Evolutionary conservation across 2,888 invertebrate genomes (phyloP), one percentile per base, ranked within the genome.

Genomic region (Apotomis capreana): DNA sequence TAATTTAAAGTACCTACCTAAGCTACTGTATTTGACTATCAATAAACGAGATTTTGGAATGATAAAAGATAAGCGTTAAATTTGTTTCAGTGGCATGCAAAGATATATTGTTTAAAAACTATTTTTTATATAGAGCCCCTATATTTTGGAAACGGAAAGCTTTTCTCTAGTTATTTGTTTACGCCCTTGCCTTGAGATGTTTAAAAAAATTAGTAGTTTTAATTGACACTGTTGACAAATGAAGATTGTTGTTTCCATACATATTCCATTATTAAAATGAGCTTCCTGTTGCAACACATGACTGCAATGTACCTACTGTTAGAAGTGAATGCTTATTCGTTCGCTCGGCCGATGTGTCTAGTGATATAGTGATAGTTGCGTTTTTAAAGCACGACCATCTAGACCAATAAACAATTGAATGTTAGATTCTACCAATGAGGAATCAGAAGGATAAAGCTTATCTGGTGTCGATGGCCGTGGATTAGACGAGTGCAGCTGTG

Each of bases 291-390:
- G 68, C 72, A 68, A 68, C 62, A 62, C 57, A 52, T 51, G 68
- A 68, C 72, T 71, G 71, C 62, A 61, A 54, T 52, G 13, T 68
- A 72, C 62, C 61, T 70, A 71, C 49, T 74, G 75, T 77, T 78
- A 74, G 77, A 71, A 71, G 74, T 74, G 75, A 76, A 68, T 40
- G 76, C 78, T 77, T 78, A 75, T 75, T 83, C 83, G 84, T 86
- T 87, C 83, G 86, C 84, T 87, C 82, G 75, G 26, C 78, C 76
- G 79, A 74, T 74, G 40, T 64, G 68, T 68, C 57, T 76, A 78
- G 78, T 76, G 78, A 73, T 75, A 78, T 26, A 26, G 26, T 26
- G 26, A 26, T 26, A 26, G 75, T 73, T 72, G 75, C 62, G 74
- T 78, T 81, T 78, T 79, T 82, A 78, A 26, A 26, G 26, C 26